Conservation (phyloP, 2,888 invertebrate genomes). For the Folsomia candida region DNA sequence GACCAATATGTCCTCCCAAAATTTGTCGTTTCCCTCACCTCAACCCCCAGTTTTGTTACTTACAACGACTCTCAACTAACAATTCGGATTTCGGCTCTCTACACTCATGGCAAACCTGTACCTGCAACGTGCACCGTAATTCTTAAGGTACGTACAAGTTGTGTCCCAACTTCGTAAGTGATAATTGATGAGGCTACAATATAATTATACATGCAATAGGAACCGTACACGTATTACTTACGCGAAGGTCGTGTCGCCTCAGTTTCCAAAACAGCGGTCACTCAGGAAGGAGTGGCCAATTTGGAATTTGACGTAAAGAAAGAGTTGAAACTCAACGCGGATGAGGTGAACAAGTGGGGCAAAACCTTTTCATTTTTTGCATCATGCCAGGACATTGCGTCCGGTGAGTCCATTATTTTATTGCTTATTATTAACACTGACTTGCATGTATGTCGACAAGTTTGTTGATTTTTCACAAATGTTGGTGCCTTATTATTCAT, state of each 20-base stretch:
- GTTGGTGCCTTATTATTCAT: too few relatives aligned
- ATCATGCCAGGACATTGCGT: conserved; percentile 12
- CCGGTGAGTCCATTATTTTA: conserved; percentile 19
- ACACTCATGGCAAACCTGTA: conserved; percentile 81
- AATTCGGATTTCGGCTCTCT: conserved; percentile 61
- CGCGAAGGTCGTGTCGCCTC: neutral
- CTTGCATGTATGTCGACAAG: too few relatives aligned
- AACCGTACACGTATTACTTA: conserved; percentile 16
- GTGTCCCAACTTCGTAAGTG: too few relatives aligned
- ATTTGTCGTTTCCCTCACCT: conserved; percentile 79
- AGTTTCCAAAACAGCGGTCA: conserved; percentile 14
- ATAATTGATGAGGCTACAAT: neutral
- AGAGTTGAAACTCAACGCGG: conserved; percentile 8
- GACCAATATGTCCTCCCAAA: conserved; percentile 78
- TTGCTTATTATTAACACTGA: too few relatives aligned
- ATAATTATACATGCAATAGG: neutral
- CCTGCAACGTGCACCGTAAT: conserved; percentile 70
- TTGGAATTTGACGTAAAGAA: conserved; percentile 24
- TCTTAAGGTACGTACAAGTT: conserved; percentile 2
- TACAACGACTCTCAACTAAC: conserved; percentile 73
- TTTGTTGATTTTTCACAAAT: too few relatives aligned
- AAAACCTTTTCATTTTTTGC: conserved; percentile 21
- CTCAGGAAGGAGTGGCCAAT: conserved; percentile 10
- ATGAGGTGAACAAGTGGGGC: neutral
- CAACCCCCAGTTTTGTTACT: conserved; percentile 72